Conservation (phyloP, 2,113 vertebrate genomes). For the Alces alces region DNA sequence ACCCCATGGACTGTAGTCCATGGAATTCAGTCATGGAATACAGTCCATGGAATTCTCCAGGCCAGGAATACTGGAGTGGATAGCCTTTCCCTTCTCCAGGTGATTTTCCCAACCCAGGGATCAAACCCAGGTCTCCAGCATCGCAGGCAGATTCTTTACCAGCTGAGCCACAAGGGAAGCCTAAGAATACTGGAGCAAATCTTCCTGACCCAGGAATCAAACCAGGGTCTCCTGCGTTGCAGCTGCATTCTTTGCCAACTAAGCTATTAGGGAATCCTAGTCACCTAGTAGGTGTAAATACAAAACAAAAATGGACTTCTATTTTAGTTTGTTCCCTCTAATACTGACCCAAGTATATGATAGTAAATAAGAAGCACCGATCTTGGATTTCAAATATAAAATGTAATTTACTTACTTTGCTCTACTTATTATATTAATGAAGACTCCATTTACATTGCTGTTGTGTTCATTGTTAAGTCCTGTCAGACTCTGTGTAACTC, state of each 20-base stretch:
- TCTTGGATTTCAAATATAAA: background rate
- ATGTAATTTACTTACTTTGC: background rate
- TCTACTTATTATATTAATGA: background rate
- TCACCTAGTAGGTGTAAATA: background rate
- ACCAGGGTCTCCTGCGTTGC: background rate
- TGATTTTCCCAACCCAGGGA: background rate
- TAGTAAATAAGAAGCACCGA: background rate
- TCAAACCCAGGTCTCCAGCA: background rate
- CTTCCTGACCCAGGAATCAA: fast-evolving
- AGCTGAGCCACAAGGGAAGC: background rate
- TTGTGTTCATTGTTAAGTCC: background rate
- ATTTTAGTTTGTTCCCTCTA: background rate
- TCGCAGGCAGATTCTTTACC: background rate
- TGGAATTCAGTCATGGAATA: background rate
- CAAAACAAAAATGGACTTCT: background rate
- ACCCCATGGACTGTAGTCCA: background rate
- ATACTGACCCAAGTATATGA: background rate
- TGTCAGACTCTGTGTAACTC: background rate
- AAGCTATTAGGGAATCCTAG: background rate
- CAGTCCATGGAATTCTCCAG: background rate
- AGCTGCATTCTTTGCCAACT: background rate
- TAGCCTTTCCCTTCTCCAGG: background rate
- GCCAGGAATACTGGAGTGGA: background rate
- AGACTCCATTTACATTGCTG: background rate
- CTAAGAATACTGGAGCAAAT: background rate